Percentiles rank a stretch among this genome's conserved stretches.
These are phyloP conservation scores for Phyllopteryx taeniolatus DNA, from an alignment of 2,113 vertebrate genomes.

Conservation along the genomic window DNA sequence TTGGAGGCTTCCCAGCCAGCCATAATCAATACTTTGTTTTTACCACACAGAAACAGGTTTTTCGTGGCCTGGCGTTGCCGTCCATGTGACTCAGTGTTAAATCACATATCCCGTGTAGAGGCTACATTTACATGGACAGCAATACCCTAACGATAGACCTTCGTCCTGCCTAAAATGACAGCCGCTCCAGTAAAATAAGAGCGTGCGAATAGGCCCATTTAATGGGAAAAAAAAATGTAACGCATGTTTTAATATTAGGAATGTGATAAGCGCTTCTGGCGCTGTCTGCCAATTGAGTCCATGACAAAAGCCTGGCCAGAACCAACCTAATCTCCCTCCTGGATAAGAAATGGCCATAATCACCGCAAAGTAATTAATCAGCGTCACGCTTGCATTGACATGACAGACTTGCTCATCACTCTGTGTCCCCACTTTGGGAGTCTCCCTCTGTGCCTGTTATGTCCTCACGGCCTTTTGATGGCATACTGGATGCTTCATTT, in stretches of 20 bases:
- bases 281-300: constrained; percentile 34
- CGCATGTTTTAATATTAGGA: constrained; percentile 21
- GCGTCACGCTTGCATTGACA: constrained; percentile 28
- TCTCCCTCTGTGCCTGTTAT: neutral
- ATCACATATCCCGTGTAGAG: neutral
- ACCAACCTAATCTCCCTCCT: constrained; percentile 13
- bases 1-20: constrained; percentile 23
- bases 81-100: constrained; percentile 10
- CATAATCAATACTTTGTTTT: constrained; percentile 51
- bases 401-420: constrained; percentile 35
- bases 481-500: too few relatives aligned
- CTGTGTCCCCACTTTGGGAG: constrained; percentile 3
- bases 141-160: neutral
- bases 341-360: constrained; percentile 43
- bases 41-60: neutral
- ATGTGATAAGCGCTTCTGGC: constrained; percentile 9
- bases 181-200: neutral
- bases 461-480: neutral
- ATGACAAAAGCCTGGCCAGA: constrained; percentile 32
- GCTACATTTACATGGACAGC: constrained; percentile 5
- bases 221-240: constrained; percentile 8
- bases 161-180: neutral
- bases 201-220: constrained; percentile 1
- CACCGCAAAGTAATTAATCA: constrained; percentile 47
- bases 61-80: constrained; percentile 22